Conservation (phyloP, 2,113 vertebrate genomes). For the Eonycteris spelaea region DNA sequence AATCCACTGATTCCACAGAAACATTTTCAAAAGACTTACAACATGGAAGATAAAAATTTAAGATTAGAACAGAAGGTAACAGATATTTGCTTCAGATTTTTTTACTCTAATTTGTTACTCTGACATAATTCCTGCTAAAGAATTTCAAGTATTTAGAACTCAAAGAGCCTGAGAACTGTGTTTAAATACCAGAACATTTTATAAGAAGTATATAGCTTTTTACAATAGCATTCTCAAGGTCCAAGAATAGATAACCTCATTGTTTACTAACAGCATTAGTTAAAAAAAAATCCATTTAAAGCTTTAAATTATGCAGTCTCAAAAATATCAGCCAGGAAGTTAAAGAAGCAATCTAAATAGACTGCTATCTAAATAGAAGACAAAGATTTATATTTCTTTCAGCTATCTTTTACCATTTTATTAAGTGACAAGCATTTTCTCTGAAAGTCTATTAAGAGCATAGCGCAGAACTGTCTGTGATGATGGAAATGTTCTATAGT, state of each 20-base stretch:
- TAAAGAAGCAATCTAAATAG: conserved; percentile 14
- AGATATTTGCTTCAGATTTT: conserved; percentile 37
- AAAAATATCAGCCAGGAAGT: conserved; percentile 47
- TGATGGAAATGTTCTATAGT: not conserved
- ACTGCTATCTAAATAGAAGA: not conserved
- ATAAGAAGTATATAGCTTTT: conserved; percentile 49
- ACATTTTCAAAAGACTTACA: conserved; percentile 95
- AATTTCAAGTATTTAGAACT: conserved; percentile 60
- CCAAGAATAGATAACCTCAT: conserved; percentile 54
- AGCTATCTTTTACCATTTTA: not conserved
- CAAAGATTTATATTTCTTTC: not conserved
- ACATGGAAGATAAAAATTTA: conserved; percentile 71
- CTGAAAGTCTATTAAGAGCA: not conserved
- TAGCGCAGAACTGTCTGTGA: not conserved
- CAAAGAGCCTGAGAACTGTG: not conserved
- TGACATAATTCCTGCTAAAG: conserved; percentile 48
- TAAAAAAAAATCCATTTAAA: conserved; percentile 35
- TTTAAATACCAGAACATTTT: conserved; percentile 57
- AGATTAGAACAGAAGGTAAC: conserved; percentile 66
- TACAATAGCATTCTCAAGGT: conserved; percentile 28
- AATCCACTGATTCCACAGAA: conserved; percentile 91
- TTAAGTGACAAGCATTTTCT: not conserved
- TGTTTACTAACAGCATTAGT: conserved; percentile 37
- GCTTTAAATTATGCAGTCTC: conserved; percentile 12
- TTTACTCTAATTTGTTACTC: conserved; percentile 14